A percentile compares a stretch with the other conserved stretches of the same genome.
Conservation (phyloP, 2,888 invertebrate species). For the Chrysotoxum bicinctum region DNA sequence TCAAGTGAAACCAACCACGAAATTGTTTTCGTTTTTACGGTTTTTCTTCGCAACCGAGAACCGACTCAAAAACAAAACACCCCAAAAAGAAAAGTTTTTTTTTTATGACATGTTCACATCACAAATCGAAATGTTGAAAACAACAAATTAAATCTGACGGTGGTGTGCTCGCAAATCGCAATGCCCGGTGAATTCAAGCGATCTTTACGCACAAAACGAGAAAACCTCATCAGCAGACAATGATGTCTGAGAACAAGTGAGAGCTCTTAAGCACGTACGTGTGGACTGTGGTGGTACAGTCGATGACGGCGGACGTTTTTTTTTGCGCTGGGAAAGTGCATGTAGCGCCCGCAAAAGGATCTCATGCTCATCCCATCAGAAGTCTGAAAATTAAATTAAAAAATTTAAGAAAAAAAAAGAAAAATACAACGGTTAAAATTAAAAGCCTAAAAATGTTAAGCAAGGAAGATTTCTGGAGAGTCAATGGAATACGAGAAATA, state of each 20-base stretch:
- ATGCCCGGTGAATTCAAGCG: constrained; percentile 44
- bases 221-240: constrained; percentile 3
- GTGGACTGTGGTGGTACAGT: too few relatives aligned
- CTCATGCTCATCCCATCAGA: not conserved
- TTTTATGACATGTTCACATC: constrained; percentile 73
- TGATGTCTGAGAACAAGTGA: constrained; percentile 31
- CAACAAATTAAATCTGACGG: constrained; percentile 70
- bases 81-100: constrained; percentile 17
- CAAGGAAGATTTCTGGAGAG: not conserved
- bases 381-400: constrained; percentile 31
- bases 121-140: constrained; percentile 72
- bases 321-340: constrained; percentile 15
- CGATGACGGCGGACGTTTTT: not conserved
- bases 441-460: constrained; percentile 15
- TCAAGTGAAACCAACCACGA: constrained; percentile 73
- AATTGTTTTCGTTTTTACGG: constrained; percentile 62
- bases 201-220: constrained; percentile 1
- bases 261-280: constrained; percentile 22
- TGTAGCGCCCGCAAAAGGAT: constrained; percentile 1
- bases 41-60: constrained; percentile 48
- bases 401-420: constrained; percentile 12
- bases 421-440: constrained; percentile 20
- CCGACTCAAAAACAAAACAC: not conserved
- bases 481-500: constrained; percentile 50
- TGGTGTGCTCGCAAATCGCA: constrained; percentile 55